These are phyloP conservation scores for Hemicrepidius hirtus DNA, from an alignment of 2,888 invertebrate genomes.

Conservation along the genomic window DNA sequence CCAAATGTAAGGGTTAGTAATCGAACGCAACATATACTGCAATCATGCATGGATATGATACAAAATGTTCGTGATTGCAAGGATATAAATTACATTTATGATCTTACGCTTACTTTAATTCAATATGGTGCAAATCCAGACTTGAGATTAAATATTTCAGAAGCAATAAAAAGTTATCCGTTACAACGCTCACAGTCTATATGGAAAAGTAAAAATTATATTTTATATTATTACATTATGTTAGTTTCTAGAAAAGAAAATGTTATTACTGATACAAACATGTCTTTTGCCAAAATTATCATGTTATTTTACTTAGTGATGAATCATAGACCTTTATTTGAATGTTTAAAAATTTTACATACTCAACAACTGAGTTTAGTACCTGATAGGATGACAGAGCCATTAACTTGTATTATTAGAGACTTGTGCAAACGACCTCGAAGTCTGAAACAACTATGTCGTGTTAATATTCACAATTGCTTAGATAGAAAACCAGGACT, in stretches of 20 bases:
- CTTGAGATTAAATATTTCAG: slow-evolving; percentile 74
- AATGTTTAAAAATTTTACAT: slow-evolving; percentile 80
- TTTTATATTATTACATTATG: slow-evolving; percentile 83
- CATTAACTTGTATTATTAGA: slow-evolving; percentile 78
- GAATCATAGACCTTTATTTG: slow-evolving; percentile 81
- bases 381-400: slow-evolving; percentile 78
- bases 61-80: slow-evolving; percentile 79
- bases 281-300: slow-evolving; percentile 80
- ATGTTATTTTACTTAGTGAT: slow-evolving; percentile 80
- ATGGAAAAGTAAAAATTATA: slow-evolving; percentile 77
- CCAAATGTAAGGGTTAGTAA: slow-evolving; percentile 77
- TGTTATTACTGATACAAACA: slow-evolving; percentile 77
- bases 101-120: slow-evolving; percentile 80
- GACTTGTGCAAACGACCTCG: slow-evolving; percentile 80
- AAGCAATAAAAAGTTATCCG: slow-evolving; percentile 70
- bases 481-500: slow-evolving; percentile 79
- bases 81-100: slow-evolving; percentile 82
- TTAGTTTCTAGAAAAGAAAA: slow-evolving; percentile 81
- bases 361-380: slow-evolving; percentile 79
- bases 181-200: slow-evolving; percentile 69
- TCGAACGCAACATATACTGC: slow-evolving; percentile 81
- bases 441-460: slow-evolving; percentile 82
- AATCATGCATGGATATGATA: slow-evolving; percentile 82
- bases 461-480: slow-evolving; percentile 81
- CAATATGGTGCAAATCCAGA: slow-evolving; percentile 86